These are phyloP conservation scores for Oscheius onirici DNA, from an alignment of 2,888 invertebrate species.

Conservation along the genomic window DNA sequence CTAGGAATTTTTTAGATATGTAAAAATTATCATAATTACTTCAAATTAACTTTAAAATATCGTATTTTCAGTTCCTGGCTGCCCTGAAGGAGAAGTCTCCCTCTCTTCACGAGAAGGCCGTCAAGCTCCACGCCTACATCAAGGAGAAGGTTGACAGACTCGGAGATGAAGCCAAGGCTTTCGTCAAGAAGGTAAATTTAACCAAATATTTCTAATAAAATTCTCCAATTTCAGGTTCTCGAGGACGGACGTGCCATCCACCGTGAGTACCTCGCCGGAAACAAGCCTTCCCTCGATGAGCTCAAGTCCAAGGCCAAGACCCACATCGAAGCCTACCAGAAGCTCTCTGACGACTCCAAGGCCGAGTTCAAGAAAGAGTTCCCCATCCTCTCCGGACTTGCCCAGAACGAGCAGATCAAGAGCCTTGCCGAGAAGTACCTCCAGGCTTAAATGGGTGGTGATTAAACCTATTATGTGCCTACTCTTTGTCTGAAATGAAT, in stretches of 20 bases:
- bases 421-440: constrained; percentile 28
- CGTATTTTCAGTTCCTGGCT: constrained; percentile 52
- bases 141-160: constrained; percentile 60
- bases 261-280: constrained; percentile 57
- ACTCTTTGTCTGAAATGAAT: constrained; percentile 4
- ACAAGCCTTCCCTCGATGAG: constrained; percentile 62
- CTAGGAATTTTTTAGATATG: too few species aligned
- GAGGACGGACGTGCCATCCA: constrained; percentile 62
- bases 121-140: constrained; percentile 56
- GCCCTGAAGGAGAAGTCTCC: constrained; percentile 67
- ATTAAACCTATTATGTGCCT: constrained; percentile 9
- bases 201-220: not conserved
- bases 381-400: constrained; percentile 66
- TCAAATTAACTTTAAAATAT: too few species aligned
- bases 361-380: constrained; percentile 56
- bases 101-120: constrained; percentile 63
- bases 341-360: constrained; percentile 62
- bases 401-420: constrained; percentile 27
- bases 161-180: constrained; percentile 62
- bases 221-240: constrained; percentile 41
- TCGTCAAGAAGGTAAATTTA: constrained; percentile 56
- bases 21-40: too few species aligned
- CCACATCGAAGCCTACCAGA: constrained; percentile 56
- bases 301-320: constrained; percentile 51
- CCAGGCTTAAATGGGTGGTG: constrained; percentile 12